A percentile compares a stretch with the other conserved stretches of the same genome.
Conservation (phyloP, 2,888 invertebrate species). For the Rotaria socialis region DNA sequence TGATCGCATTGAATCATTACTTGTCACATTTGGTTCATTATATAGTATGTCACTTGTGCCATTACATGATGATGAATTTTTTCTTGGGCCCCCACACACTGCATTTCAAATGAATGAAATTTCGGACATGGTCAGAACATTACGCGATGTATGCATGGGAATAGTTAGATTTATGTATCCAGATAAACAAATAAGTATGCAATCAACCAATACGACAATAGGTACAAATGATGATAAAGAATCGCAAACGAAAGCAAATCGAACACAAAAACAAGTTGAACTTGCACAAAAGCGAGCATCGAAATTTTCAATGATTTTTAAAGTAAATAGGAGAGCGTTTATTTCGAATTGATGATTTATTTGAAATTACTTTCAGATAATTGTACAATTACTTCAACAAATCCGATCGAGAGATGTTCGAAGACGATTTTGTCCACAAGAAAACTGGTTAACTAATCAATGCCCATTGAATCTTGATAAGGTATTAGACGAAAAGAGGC, state of each 20-base stretch:
- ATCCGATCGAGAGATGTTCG: slow-evolving; percentile 81
- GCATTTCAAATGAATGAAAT: slow-evolving; percentile 62
- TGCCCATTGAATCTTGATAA: slow-evolving; percentile 58
- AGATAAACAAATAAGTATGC: slow-evolving; percentile 59
- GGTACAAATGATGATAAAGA: neutral
- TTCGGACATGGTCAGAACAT: slow-evolving; percentile 68
- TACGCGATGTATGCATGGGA: slow-evolving; percentile 77
- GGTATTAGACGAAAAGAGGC: slow-evolving; percentile 48
- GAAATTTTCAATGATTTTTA: neutral
- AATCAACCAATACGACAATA: neutral
- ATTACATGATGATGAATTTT: slow-evolving; percentile 79
- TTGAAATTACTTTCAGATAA: slow-evolving; percentile 61
- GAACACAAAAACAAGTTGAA: neutral
- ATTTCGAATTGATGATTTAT: neutral
- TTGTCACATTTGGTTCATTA: slow-evolving; percentile 77
- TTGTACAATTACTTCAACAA: slow-evolving; percentile 72
- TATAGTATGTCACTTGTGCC: slow-evolving; percentile 76
- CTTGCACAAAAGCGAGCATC: neutral
- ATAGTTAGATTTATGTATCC: slow-evolving; percentile 80
- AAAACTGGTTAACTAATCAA: slow-evolving; percentile 67
- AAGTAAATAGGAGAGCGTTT: neutral
- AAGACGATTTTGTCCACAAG: slow-evolving; percentile 71
- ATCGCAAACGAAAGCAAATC: neutral
- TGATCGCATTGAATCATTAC: slow-evolving; percentile 70
- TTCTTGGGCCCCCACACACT: slow-evolving; percentile 54